phyloP scores from a whole-genome alignment of 92 coral and sea anemone genomes.

The Hydrozoanthus gracilis region DNA sequence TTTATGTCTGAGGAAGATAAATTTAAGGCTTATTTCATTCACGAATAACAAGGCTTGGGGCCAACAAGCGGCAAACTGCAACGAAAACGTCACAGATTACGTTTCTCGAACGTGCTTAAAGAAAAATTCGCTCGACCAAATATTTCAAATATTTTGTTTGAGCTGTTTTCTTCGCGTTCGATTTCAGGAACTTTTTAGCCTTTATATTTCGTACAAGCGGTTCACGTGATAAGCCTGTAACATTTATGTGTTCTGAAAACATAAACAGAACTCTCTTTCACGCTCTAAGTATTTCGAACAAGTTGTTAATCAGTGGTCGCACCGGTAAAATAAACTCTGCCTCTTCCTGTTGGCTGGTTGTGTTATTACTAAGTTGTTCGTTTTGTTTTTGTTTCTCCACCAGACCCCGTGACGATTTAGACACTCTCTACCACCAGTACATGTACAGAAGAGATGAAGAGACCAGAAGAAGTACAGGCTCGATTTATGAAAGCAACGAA shows the following conservation, averaged over 20 bases:
- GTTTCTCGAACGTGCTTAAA: constrained; percentile 43
- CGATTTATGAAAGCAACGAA: constrained; percentile 86
- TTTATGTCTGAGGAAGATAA: background rate
- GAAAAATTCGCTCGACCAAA: constrained; percentile 51
- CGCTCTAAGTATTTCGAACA: constrained; percentile 20
- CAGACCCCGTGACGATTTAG: constrained; percentile 84
- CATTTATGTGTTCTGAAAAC: background rate
- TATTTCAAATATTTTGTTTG: constrained; percentile 65
- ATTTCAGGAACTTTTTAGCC: background rate
- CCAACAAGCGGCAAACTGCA: constrained; percentile 23
- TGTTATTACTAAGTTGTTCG: background rate
- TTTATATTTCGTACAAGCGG: background rate
- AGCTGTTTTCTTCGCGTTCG: constrained; percentile 34
- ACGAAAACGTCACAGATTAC: constrained; percentile 30
- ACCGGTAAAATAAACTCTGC: constrained; percentile 15
- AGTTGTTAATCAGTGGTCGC: background rate
- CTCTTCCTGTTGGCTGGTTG: constrained; percentile 12
- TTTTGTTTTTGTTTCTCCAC: background rate
- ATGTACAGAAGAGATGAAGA: constrained; percentile 88
- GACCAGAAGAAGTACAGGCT: constrained; percentile 89
- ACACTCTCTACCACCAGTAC: constrained; percentile 57
- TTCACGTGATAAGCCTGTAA: background rate
- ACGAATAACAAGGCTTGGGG: constrained; percentile 14
- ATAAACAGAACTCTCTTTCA: background rate
- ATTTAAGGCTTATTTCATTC: background rate